These are phyloP conservation scores for Forficula auricularia DNA, from an alignment of 1,140 invertebrate species.

Conservation along the genomic window DNA sequence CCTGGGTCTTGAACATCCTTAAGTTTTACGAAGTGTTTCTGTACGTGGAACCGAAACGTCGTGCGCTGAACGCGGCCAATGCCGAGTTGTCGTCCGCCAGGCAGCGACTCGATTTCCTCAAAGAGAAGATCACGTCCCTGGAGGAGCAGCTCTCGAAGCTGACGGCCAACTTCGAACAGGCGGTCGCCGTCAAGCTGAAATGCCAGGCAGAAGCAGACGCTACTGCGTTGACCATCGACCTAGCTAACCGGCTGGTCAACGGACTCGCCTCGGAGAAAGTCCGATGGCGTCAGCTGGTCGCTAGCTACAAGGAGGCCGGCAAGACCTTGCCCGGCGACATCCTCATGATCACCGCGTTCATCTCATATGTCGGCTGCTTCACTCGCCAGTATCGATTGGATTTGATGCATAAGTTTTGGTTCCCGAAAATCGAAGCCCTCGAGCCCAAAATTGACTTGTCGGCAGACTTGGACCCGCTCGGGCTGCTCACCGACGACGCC, in stretches of 20 bases:
- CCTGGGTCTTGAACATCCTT: constrained; percentile 88
- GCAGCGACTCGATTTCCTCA: constrained; percentile 51
- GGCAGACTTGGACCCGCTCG: constrained; percentile 57
- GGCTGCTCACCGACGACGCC: constrained; percentile 76
- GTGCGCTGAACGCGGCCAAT: constrained; percentile 66
- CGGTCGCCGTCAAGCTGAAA: constrained; percentile 66
- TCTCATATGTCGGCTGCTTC: constrained; percentile 90
- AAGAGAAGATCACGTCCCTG: constrained; percentile 36
- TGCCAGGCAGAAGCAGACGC: constrained; percentile 74
- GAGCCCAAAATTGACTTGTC: constrained; percentile 61
- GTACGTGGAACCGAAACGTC: constrained; percentile 78
- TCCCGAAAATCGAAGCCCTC: constrained; percentile 45
- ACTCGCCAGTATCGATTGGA: constrained; percentile 66
- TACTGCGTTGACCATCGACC: constrained; percentile 65
- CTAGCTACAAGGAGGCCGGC: constrained; percentile 35
- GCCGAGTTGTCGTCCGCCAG: constrained; percentile 61
- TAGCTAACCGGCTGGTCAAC: constrained; percentile 81
- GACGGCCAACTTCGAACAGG: constrained; percentile 64
- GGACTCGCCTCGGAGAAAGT: constrained; percentile 85
- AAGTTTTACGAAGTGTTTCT: constrained; percentile 83
- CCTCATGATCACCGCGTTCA: constrained; percentile 76
- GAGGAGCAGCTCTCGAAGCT: constrained; percentile 59
- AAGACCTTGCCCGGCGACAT: constrained; percentile 78
- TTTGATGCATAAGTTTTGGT: constrained; percentile 63
- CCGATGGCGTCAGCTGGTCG: constrained; percentile 58